Evolutionary conservation across 2,888 invertebrate genomes (phyloP).

Genomic region (Koerneria pararmatus): DNA sequence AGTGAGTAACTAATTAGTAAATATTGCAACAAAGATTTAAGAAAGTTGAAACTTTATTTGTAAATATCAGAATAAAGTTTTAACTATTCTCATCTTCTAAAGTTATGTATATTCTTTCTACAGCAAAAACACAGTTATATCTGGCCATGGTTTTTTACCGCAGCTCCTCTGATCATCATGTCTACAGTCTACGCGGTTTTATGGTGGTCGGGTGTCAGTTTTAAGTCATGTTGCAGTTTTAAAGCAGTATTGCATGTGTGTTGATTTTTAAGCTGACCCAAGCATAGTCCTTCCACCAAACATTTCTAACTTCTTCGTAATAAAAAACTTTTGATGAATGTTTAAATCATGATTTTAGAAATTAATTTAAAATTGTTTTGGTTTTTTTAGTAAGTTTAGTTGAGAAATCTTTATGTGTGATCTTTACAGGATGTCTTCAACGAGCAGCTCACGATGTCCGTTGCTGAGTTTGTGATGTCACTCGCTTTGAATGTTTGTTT

Average conservation of each 20-base stretch:
- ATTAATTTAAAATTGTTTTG: not conserved
- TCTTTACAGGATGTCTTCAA: constrained; percentile 49
- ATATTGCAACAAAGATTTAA: no score
- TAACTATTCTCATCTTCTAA: not conserved
- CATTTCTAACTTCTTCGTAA: not conserved
- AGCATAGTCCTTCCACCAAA: not conserved
- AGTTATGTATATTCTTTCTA: not conserved
- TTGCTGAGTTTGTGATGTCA: constrained; percentile 55
- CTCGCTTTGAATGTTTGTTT: constrained; percentile 39
- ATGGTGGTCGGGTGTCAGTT: constrained; percentile 55
- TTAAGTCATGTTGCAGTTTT: no score
- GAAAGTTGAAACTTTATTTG: no score
- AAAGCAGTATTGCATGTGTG: no score
- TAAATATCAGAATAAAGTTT: no score
- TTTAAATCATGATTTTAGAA: not conserved
- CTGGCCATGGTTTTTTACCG: constrained; percentile 52
- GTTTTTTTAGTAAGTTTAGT: not conserved
- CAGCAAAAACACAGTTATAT: constrained; percentile 30
- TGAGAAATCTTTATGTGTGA: not conserved
- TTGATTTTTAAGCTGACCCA: not conserved
- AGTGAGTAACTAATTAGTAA: not conserved
- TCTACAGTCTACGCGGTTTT: constrained; percentile 53
- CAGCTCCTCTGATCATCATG: constrained; percentile 42
- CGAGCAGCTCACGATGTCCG: constrained; percentile 53
- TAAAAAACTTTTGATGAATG: not conserved